phyloP scores from a whole-genome alignment of 2,888 invertebrate genomes.

The Hanleya hanleyi region DNA sequence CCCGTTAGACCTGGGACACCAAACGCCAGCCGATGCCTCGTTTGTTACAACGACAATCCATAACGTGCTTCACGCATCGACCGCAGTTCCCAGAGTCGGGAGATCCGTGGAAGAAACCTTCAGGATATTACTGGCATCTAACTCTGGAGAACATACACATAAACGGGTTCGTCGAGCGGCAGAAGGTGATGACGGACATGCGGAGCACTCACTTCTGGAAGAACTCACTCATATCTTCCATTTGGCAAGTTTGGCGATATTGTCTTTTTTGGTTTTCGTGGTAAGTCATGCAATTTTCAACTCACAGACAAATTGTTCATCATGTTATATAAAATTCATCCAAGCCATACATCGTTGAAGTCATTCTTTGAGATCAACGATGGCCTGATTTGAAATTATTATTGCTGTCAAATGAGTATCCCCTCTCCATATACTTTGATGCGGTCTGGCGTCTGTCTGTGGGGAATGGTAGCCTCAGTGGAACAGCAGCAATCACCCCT shows the following conservation, averaged over 20 bases:
- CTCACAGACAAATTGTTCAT: no score
- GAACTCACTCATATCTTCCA: slow-evolving; percentile 63
- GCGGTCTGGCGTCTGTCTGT: no score
- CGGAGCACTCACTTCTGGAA: slow-evolving; percentile 48
- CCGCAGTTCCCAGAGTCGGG: not conserved
- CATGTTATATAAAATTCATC: no score
- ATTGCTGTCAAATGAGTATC: no score
- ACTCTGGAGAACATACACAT: not conserved
- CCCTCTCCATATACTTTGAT: no score
- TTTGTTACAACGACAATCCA: not conserved
- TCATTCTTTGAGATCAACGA: no score
- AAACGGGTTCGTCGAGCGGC: slow-evolving; percentile 24
- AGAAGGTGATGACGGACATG: slow-evolving; percentile 29
- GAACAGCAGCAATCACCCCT: no score
- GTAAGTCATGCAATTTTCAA: no score
- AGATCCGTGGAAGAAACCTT: not conserved
- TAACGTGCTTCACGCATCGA: not conserved
- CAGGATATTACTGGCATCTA: not conserved
- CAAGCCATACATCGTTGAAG: no score
- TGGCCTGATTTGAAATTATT: no score
- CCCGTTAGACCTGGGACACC: not conserved
- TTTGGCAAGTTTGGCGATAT: slow-evolving; percentile 57
- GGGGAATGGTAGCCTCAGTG: no score
- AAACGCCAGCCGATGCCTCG: not conserved
- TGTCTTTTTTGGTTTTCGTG: slow-evolving; percentile 59